Conservation (phyloP, 1,140 invertebrate species). For the Ruditapes philippinarum region DNA sequence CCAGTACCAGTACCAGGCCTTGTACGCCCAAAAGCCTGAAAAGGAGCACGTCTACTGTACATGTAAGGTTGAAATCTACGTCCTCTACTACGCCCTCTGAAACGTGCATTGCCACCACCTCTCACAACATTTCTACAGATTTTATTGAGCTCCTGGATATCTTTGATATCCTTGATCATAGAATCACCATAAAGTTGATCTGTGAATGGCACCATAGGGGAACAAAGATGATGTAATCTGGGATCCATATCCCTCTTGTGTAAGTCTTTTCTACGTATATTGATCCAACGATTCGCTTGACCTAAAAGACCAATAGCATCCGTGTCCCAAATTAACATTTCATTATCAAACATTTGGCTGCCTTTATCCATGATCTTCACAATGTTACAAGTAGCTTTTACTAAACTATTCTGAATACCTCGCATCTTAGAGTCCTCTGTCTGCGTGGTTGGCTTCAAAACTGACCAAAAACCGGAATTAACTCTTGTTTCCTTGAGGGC, state of each 20-base stretch:
- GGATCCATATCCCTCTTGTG: background rate
- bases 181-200: constrained; percentile 10
- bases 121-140: background rate
- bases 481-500: constrained; percentile 21
- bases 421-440: background rate
- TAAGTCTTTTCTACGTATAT: background rate
- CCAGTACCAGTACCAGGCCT: background rate
- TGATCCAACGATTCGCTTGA: constrained; percentile 13
- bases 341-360: background rate
- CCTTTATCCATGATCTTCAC: background rate
- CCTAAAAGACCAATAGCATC: constrained; percentile 3
- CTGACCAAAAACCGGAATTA: constrained; percentile 8
- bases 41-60: background rate
- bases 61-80: background rate
- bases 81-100: background rate
- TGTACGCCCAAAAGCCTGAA: background rate
- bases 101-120: background rate
- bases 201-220: background rate
- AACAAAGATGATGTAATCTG: background rate
- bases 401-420: background rate
- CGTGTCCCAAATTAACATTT: background rate
- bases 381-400: background rate
- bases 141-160: constrained; percentile 15
- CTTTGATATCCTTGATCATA: background rate
- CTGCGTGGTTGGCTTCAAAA: constrained; percentile 19